A percentile compares a stretch with the other conserved stretches of the same genome.
Conservation (phyloP, 2,113 vertebrate genomes). For the Cebus imitator region DNA sequence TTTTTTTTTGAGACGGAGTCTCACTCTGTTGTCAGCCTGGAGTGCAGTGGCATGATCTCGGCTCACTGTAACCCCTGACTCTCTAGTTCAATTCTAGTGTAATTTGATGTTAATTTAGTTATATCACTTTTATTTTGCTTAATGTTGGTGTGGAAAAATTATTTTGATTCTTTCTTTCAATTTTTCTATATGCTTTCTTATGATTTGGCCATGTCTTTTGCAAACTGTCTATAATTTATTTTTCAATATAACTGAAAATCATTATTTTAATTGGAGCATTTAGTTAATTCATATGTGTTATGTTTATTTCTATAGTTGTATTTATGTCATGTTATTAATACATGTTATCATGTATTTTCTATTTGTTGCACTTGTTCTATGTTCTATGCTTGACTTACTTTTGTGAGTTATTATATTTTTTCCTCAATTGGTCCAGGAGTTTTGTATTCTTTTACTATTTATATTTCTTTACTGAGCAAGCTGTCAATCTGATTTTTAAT, state of each 20-base stretch:
- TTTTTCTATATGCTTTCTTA: not conserved
- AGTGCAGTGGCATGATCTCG: too few relatives aligned
- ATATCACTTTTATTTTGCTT: not conserved
- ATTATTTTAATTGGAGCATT: not conserved
- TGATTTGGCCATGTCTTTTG: not conserved
- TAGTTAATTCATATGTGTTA: not conserved
- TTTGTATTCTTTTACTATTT: not conserved
- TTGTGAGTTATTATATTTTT: not conserved
- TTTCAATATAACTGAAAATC: not conserved
- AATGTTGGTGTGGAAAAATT: not conserved
- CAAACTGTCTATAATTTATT: not conserved
- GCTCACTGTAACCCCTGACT: too few relatives aligned
- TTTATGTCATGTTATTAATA: not conserved
- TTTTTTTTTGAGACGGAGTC: not conserved
- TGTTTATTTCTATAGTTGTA: not conserved
- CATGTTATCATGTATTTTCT: not conserved
- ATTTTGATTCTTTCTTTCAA: not conserved
- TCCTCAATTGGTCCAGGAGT: not conserved
- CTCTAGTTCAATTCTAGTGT: not conserved
- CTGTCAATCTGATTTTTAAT: too few relatives aligned
- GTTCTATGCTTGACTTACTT: not conserved
- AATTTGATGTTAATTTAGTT: not conserved
- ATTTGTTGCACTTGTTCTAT: not conserved
- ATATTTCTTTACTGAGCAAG: too few relatives aligned
- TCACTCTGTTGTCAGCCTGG: too few relatives aligned